These are phyloP conservation scores for Ceratina japonica DNA, from an alignment of 1,140 invertebrate genomes.

Conservation along the genomic window DNA sequence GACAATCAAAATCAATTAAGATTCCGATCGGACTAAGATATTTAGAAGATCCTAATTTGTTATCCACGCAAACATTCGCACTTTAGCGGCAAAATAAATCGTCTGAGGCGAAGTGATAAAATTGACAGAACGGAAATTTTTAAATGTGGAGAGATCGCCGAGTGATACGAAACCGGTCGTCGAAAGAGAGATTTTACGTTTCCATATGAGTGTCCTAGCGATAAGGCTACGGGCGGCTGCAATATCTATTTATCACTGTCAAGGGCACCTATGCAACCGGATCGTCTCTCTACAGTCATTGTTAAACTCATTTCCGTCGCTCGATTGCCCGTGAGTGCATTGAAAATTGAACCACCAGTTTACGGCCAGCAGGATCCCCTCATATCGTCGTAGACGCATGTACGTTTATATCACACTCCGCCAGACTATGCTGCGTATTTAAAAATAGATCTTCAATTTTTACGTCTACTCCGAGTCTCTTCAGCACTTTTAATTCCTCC, in stretches of 20 bases:
- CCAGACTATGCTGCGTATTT: not conserved
- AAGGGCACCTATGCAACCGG: slow-evolving; percentile 61
- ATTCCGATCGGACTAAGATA: too few species aligned
- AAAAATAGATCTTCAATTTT: too few species aligned
- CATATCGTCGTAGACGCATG: not conserved
- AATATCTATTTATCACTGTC: slow-evolving; percentile 59
- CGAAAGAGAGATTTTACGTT: not conserved
- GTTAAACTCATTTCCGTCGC: slow-evolving; percentile 65
- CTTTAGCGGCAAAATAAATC: not conserved
- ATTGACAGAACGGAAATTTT: not conserved
- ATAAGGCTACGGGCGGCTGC: slow-evolving; percentile 9
- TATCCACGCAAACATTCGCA: not conserved
- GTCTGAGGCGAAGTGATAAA: not conserved
- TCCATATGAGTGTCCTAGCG: not conserved
- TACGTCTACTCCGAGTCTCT: not conserved
- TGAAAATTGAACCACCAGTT: slow-evolving; percentile 52
- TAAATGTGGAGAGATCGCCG: not conserved
- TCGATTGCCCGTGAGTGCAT: slow-evolving; percentile 57
- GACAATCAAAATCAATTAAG: too few species aligned
- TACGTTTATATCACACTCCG: slow-evolving; percentile 7
- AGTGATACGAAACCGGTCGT: not conserved
- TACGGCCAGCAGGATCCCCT: slow-evolving; percentile 11
- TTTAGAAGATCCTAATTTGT: not conserved
- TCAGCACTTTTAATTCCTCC: not conserved
- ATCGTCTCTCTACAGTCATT: slow-evolving; percentile 57